phyloP scores from a whole-genome alignment of 2,888 invertebrate species.

The Drosophila recens region DNA sequence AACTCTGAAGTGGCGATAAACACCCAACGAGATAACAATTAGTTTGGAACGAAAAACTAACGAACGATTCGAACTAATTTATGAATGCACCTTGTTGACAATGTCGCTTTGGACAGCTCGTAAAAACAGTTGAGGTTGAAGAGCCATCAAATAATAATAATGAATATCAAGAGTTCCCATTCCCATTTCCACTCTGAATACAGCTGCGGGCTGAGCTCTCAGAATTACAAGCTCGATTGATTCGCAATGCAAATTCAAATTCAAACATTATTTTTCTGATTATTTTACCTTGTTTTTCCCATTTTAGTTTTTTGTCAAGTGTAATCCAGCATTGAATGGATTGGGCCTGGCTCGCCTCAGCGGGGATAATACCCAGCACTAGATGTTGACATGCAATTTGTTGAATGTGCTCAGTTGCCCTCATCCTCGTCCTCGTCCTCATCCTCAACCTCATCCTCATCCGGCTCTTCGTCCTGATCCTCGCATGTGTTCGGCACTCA shows the following conservation, averaged over 20 bases:
- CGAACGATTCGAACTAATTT: constrained; percentile 59
- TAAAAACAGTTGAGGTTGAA: constrained; percentile 57
- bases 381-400: constrained; percentile 81
- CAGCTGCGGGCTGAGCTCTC: constrained; percentile 43
- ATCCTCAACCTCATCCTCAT: constrained; percentile 9
- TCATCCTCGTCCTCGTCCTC: constrained; percentile 4
- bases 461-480: constrained; percentile 30
- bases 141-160: constrained; percentile 45
- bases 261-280: constrained; percentile 23
- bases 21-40: constrained; percentile 68
- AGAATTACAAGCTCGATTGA: constrained; percentile 79
- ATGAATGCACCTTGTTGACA: constrained; percentile 74
- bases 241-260: constrained; percentile 57
- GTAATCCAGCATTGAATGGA: constrained; percentile 39
- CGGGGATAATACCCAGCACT: constrained; percentile 61
- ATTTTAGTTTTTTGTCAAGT: constrained; percentile 45
- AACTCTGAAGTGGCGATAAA: constrained; percentile 55
- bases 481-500: constrained; percentile 22
- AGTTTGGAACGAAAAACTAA: constrained; percentile 56
- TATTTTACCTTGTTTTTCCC: constrained; percentile 25
- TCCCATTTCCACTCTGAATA: constrained; percentile 15
- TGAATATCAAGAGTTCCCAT: constrained; percentile 20
- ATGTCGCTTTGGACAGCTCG: constrained; percentile 70
- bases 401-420: constrained; percentile 54
- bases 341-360: constrained; percentile 11